These are phyloP conservation scores for Drosophila nigromelanica DNA, from an alignment of 1,140 invertebrate species.

Conservation along the genomic window DNA sequence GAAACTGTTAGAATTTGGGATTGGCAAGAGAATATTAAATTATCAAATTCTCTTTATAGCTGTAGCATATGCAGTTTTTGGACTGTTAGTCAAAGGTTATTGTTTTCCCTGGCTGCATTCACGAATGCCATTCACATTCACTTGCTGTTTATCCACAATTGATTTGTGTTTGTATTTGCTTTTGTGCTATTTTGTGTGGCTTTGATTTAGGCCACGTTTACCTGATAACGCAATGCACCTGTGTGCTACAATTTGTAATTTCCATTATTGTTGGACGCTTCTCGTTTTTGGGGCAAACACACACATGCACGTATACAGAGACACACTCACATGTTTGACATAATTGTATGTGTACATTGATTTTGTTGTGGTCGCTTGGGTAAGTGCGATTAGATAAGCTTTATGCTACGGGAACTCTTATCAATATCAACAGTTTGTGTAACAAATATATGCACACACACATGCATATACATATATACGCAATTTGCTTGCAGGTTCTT, in stretches of 20 bases:
- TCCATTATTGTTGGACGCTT: constrained; percentile 38
- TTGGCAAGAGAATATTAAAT: constrained; percentile 1
- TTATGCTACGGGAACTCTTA: constrained; percentile 40
- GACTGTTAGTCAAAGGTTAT: constrained; percentile 6
- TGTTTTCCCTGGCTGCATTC: constrained; percentile 15
- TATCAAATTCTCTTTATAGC: no score
- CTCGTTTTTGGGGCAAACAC: constrained; percentile 42
- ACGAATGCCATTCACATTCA: constrained; percentile 2
- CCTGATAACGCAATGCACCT: constrained; percentile 56
- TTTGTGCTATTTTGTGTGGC: constrained; percentile 46
- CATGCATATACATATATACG: neutral
- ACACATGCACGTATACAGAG: constrained; percentile 9
- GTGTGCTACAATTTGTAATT: constrained; percentile 38
- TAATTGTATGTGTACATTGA: constrained; percentile 39
- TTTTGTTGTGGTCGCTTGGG: constrained; percentile 49
- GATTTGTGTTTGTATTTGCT: constrained; percentile 35
- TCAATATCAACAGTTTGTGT: constrained; percentile 56
- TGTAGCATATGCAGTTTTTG: no score
- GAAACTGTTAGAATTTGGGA: neutral
- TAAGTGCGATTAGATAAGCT: constrained; percentile 69
- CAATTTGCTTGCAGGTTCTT: constrained; percentile 29
- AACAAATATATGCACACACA: constrained; percentile 15
- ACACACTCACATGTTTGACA: constrained; percentile 11
- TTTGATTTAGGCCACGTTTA: constrained; percentile 69
- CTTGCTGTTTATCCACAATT: constrained; percentile 4